Percentiles rank a stretch among this genome's conserved stretches.
Conservation (phyloP, 2,888 invertebrate species). For the Argyresthia albistria region DNA sequence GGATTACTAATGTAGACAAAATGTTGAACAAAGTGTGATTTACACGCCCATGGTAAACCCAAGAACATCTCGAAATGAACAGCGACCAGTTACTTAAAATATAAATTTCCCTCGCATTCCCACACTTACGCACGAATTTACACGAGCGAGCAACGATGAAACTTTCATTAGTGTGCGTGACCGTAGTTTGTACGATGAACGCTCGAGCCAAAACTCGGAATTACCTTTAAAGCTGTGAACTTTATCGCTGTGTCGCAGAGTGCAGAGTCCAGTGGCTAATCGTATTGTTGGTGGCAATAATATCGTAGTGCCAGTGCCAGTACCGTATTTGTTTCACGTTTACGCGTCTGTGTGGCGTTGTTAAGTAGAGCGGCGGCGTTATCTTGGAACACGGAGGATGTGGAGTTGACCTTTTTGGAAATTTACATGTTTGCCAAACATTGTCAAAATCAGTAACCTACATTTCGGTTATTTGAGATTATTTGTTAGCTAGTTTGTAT, state of each 20-base stretch:
- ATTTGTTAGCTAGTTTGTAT: conserved; percentile 10
- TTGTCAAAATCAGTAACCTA: no score
- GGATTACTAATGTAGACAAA: conserved; percentile 13
- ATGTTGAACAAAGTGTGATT: conserved; percentile 63
- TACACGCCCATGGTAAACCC: conserved; percentile 30
- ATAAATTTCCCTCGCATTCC: conserved; percentile 65
- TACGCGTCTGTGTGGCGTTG: conserved; percentile 68
- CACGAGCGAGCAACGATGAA: neutral
- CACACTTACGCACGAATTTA: conserved; percentile 40
- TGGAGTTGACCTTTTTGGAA: conserved; percentile 42
- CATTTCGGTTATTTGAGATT: no score
- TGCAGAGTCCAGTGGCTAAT: conserved; percentile 8
- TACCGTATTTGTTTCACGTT: conserved; percentile 71
- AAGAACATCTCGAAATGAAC: conserved; percentile 43
- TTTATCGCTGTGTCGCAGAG: conserved; percentile 24
- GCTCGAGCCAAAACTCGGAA: conserved; percentile 11
- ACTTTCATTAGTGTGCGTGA: conserved; percentile 33
- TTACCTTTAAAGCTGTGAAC: conserved; percentile 17
- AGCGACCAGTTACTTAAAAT: conserved; percentile 31
- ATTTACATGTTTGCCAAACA: no score
- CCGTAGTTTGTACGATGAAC: conserved; percentile 29
- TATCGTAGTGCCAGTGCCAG: conserved; percentile 59
- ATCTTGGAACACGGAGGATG: conserved; percentile 65
- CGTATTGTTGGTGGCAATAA: conserved; percentile 24
- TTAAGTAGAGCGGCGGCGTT: conserved; percentile 68